phyloP scores from a whole-genome alignment of 2,113 vertebrate species.

The Pituophis catenifer region DNA sequence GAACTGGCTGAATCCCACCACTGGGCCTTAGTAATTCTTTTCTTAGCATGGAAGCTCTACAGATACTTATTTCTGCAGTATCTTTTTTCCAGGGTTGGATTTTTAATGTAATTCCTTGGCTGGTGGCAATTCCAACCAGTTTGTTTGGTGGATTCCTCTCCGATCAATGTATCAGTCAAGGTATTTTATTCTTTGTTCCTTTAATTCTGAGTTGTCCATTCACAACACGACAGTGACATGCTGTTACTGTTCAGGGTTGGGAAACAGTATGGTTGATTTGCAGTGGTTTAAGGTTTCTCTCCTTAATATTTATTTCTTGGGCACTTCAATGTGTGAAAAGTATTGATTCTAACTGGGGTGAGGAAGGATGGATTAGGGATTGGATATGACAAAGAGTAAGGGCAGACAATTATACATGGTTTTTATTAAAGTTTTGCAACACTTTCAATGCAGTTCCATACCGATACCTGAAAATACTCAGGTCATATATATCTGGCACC shows the following conservation, averaged over 20 bases:
- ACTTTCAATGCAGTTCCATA: not conserved
- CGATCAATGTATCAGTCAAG: constrained; percentile 87
- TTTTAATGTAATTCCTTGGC: constrained; percentile 95
- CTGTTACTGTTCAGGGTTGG: not conserved
- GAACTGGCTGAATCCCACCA: too few relatives aligned
- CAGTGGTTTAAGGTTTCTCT: not conserved
- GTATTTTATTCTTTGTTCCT: constrained; percentile 62
- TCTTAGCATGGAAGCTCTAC: not conserved
- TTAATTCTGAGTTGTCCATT: not conserved
- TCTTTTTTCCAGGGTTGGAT: constrained; percentile 86
- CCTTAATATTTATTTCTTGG: not conserved
- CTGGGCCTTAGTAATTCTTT: not conserved
- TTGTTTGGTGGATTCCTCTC: constrained; percentile 89
- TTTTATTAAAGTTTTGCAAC: not conserved
- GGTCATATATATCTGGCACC: not conserved
- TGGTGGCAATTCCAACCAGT: constrained; percentile 88
- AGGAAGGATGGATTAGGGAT: not conserved
- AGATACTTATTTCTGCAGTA: not conserved
- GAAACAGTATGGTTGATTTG: not conserved
- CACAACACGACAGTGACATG: not conserved
- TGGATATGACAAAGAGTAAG: not conserved
- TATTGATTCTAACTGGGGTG: not conserved
- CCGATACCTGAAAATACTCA: not conserved
- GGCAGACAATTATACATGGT: not conserved
- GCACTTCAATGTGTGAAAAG: too few relatives aligned